These are phyloP conservation scores for Heliconius congener DNA, from an alignment of 1,140 invertebrate species.

Conservation along the genomic window DNA sequence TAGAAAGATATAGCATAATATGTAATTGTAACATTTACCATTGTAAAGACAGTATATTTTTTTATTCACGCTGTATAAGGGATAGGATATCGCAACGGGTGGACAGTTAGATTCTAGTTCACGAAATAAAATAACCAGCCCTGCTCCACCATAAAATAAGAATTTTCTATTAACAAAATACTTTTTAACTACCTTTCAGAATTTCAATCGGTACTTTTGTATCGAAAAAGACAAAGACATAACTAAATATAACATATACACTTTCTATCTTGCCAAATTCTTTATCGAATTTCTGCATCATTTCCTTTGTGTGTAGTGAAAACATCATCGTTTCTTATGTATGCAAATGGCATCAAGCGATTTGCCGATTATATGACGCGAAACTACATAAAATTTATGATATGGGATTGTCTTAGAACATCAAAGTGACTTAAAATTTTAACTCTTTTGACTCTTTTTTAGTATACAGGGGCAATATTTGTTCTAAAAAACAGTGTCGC, in stretches of 20 bases:
- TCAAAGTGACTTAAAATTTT: neutral
- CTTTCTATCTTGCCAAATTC: neutral
- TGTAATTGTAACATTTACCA: no score
- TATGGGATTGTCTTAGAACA: neutral
- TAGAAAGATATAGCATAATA: neutral
- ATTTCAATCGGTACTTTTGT: neutral
- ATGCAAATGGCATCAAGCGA: constrained; percentile 45
- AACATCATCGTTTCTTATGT: constrained; percentile 38
- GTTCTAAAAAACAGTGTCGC: no score
- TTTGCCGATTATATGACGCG: constrained; percentile 43
- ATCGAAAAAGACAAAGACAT: neutral
- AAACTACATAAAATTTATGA: constrained; percentile 22
- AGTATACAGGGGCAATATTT: no score
- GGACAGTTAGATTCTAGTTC: no score
- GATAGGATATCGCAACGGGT: no score
- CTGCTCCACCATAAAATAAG: no score
- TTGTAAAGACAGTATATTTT: no score
- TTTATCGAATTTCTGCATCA: constrained; percentile 4
- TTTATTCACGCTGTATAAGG: no score
- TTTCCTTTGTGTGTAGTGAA: neutral
- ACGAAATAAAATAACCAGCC: no score
- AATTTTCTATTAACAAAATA: no score
- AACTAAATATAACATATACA: neutral
- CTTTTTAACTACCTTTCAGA: no score
- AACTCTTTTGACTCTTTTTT: no score